Base-by-base conservation (phyloP, 2,888 invertebrate genomes). In the Amitus sp. region DNA sequence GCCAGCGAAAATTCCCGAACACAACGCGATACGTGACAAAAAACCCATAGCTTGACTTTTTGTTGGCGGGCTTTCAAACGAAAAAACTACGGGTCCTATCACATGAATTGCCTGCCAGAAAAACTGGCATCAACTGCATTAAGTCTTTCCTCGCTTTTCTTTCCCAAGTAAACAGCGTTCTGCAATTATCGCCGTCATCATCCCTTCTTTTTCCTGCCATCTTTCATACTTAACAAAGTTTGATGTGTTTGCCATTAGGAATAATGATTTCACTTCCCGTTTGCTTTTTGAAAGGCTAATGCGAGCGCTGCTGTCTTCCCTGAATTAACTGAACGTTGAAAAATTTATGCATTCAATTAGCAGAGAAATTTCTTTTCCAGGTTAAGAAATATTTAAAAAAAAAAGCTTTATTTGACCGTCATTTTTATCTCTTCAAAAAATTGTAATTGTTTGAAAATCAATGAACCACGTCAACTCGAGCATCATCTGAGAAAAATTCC, bases 1-100 rank as follows among this genome's bases (percentile, higher is more conserved):
- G 59, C 59, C 58, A 37, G 13, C 47, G 59, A 52, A 45, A 23
- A 42, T 23, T 18, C 1, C 37, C 12, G 20, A 54, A 49, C 59
- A 58, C 59, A 52, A 59, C 46, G 45, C 46, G 37, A 49, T 53
- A 53, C 40, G 47, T 47, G 19, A 19, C 7, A 27, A 17, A 23
- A 5, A 28, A 42, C 18, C 42, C 37, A 56, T 53, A 45, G 55
- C 55, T 63, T 53, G 40, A 18, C 28, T 34, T 45, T 47, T 46
- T 49, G 48, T 19, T 48, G 33, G 40, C 28, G 27, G 17, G 45
- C 52, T 58, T 42, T 58, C 33, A 34, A 52, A 27, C n/a, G 18
- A 52, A 48, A 42, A 37, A 48, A 55, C 54, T 58, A 62, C 51
- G 50, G 43, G 27, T 53, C 33, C 53, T 59, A 45, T 42, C 28